These are phyloP conservation scores for Tricholaema leucomelas DNA, from an alignment of 2,113 vertebrate genomes.

Conservation along the genomic window DNA sequence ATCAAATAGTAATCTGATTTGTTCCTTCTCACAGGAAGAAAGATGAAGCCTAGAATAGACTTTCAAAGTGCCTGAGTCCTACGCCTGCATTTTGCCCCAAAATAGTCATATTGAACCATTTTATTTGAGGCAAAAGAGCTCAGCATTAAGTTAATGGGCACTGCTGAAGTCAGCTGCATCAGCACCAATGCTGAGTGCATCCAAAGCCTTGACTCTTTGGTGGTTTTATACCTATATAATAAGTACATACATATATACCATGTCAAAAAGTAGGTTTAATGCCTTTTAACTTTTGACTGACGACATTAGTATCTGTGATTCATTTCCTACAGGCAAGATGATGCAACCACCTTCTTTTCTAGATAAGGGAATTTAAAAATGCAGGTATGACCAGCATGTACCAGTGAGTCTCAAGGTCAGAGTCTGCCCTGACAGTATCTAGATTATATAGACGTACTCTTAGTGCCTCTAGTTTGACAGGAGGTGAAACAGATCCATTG, in stretches of 20 bases:
- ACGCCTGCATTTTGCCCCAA: slow-evolving; percentile 9
- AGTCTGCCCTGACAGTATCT: background rate
- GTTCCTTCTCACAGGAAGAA: slow-evolving; percentile 38
- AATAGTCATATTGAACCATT: slow-evolving; percentile 62
- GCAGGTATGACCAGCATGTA: background rate
- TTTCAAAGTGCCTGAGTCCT: slow-evolving; percentile 21
- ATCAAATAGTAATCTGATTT: slow-evolving; percentile 13
- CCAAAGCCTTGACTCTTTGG: background rate
- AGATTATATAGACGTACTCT: background rate
- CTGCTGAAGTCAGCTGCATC: slow-evolving; percentile 45
- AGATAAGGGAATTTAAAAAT: background rate
- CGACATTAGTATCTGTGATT: background rate
- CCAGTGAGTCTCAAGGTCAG: background rate
- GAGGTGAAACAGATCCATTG: background rate
- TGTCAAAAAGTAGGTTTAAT: background rate
- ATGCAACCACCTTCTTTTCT: background rate
- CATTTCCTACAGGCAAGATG: background rate
- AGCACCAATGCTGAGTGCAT: slow-evolving; percentile 19
- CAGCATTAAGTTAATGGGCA: slow-evolving; percentile 54
- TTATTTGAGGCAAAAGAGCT: slow-evolving; percentile 35
- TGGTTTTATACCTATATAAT: background rate
- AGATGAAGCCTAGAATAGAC: slow-evolving; percentile 16
- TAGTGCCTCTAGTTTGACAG: background rate
- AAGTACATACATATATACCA: background rate
- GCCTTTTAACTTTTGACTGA: background rate